These are phyloP conservation scores for Heteromormyrus szaboi DNA, from an alignment of 2,797 vertebrate species.

Conservation along the genomic window DNA sequence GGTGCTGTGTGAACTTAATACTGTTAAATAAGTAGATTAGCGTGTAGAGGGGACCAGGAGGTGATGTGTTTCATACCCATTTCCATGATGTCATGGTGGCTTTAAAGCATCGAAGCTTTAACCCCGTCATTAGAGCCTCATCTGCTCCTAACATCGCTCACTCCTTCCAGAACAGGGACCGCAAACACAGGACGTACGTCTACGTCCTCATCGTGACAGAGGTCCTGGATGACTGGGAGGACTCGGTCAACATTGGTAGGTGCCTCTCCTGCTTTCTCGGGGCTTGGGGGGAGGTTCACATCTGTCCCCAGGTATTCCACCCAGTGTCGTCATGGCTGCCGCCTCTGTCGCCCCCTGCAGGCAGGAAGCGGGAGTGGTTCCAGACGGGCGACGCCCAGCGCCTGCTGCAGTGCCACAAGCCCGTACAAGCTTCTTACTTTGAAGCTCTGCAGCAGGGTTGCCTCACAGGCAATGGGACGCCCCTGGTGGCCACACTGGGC, in stretches of 20 bases:
- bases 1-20: not conserved
- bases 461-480: constrained; percentile 91
- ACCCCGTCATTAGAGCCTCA: not conserved
- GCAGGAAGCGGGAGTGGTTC: constrained; percentile 99
- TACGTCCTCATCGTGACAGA: constrained; percentile 95
- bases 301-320: not conserved
- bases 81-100: not conserved
- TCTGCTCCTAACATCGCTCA: not conserved
- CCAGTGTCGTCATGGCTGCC: not conserved
- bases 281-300: not conserved
- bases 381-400: constrained; percentile 90
- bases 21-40: not conserved
- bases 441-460: constrained; percentile 85
- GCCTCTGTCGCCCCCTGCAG: constrained; percentile 56
- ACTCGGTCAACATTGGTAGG: constrained; percentile 95
- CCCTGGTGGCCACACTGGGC: constrained; percentile 75
- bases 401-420: constrained; percentile 94
- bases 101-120: not conserved
- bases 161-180: constrained; percentile 79
- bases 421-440: constrained; percentile 96
- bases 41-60: not conserved
- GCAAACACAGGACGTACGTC: constrained; percentile 96
- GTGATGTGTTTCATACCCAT: not conserved
- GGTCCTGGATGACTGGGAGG: constrained; percentile 96
- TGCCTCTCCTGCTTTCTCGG: not conserved